These are phyloP conservation scores for Corvus cornix DNA, from an alignment of 2,113 vertebrate genomes.

Conservation along the genomic window DNA sequence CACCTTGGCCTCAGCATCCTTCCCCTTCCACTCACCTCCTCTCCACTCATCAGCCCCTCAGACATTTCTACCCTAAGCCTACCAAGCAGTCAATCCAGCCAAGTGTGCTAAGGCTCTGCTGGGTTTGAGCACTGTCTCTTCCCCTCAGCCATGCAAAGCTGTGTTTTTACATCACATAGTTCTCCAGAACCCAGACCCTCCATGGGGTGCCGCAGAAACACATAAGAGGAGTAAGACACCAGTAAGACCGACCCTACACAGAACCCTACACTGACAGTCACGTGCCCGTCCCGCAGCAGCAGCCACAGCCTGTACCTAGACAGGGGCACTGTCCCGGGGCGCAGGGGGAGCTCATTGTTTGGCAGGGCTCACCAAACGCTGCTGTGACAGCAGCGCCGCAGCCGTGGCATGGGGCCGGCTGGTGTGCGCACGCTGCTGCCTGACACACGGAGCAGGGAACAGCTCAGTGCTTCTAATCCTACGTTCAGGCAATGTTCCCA, in stretches of 20 bases:
- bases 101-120: rapidly evolving
- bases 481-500: background rate
- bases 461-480: background rate
- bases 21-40: background rate
- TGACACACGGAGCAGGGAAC: background rate
- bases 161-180: rapidly evolving
- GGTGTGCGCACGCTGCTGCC: background rate
- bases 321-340: rapidly evolving
- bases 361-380: background rate
- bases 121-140: rapidly evolving
- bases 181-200: background rate
- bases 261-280: background rate
- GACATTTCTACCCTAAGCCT: background rate
- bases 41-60: background rate
- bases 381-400: rapidly evolving
- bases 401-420: rapidly evolving
- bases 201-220: rapidly evolving
- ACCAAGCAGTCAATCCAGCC: background rate
- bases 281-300: background rate
- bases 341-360: rapidly evolving
- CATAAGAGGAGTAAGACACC: background rate
- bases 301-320: background rate
- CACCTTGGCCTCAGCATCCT: background rate
- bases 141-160: rapidly evolving
- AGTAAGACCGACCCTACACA: rapidly evolving